Evolutionary conservation across 2,113 vertebrate species (phyloP), one percentile per base, ranked within the genome.

Genomic region (Elachura formosa): DNA sequence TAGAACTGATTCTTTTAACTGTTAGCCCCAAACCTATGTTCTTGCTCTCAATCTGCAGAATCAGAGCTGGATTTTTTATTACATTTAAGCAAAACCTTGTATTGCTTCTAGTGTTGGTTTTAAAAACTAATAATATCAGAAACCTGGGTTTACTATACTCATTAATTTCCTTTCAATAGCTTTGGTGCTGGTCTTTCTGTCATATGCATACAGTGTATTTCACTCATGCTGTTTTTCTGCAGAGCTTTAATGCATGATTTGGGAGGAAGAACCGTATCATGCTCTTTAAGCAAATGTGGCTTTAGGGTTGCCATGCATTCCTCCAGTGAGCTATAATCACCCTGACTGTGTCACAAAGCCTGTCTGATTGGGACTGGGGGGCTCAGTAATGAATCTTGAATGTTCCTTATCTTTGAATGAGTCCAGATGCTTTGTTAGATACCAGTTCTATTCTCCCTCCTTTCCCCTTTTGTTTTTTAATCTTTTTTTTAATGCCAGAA

Each of bases 391-490:
- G 94, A 95, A 74, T 94, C 87, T 78, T 93, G 95, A 92, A 73
- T 94, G 85, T 92, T 84, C 87, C 96, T 96, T 85, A 73, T 91
- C 94, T 97, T 93, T 89, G 78, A 97, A 83, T 69, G 79, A 94
- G 51, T 97, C 92, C 95, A 87, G 96, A 93, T 97, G 94, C 85
- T 96, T 96, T 90, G 80, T 69, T 83, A 96, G 84, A 86, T 92
- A 77, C 45, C 90, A 95, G 29, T 93, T 94, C 88, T 94, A 71
- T 94, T 94, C 76, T 91, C 41, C 34, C 45, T 89, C 45, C 56
- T 68, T 90, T 90, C 49, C 29, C 16, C 1, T 10, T 23, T 17
- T 28, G 25, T 36, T 52, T 64, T 72, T 38, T 63, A 51, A 66
- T 62, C 13, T 87, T 83, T 82, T 76, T 82, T 77, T 59, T 77